Evolutionary conservation across 2,888 invertebrate genomes (phyloP).

Genomic region (Mactromeris polynyma): DNA sequence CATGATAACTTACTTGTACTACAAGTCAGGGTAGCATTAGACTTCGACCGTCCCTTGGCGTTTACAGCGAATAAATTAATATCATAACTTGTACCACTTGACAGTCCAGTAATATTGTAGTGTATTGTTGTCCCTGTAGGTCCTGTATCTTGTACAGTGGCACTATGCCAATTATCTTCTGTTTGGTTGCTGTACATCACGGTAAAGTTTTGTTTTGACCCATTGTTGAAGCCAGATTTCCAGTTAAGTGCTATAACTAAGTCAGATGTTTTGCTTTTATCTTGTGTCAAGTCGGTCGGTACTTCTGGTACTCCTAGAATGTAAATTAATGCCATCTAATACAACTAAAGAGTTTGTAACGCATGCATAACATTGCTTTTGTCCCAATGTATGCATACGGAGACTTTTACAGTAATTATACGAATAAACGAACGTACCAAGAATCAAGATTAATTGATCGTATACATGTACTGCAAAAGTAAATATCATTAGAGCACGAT

Average conservation of each 20-base stretch:
- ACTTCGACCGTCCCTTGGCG: background rate
- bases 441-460: too few relatives aligned
- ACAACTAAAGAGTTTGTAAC: background rate
- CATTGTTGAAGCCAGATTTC: constrained; percentile 7
- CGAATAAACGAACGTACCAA: too few relatives aligned
- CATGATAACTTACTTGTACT: background rate
- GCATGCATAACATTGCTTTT: background rate
- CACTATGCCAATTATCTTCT: background rate
- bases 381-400: background rate
- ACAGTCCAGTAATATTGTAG: background rate
- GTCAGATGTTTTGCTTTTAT: background rate
- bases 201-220: background rate
- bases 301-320: background rate
- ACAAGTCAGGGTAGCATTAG: too few relatives aligned
- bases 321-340: too few relatives aligned
- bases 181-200: background rate
- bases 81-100: background rate
- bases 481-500: too few relatives aligned
- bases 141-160: background rate
- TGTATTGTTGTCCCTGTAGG: background rate
- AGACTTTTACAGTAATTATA: too few relatives aligned
- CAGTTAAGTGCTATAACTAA: background rate
- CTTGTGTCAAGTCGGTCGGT: background rate
- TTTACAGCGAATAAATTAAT: background rate
- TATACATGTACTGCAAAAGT: too few relatives aligned